These are phyloP conservation scores for Condylostylus longicornis DNA, from an alignment of 1,140 invertebrate genomes.

Conservation along the genomic window DNA sequence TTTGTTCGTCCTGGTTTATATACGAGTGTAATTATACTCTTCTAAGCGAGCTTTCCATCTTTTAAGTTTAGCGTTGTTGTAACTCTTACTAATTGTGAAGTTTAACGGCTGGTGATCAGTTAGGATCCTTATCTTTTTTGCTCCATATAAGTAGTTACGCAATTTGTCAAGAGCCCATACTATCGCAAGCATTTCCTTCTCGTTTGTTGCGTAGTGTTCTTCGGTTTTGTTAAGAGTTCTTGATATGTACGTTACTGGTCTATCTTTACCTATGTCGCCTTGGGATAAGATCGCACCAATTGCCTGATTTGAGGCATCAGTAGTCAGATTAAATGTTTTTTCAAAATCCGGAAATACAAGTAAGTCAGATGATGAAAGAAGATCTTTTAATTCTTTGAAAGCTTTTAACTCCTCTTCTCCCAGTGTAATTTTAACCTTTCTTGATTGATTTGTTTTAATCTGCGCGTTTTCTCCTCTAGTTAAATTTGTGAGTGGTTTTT, in stretches of 20 bases:
- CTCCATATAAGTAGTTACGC: slow-evolving; percentile 14
- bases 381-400: slow-evolving; percentile 29
- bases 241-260: slow-evolving; percentile 21
- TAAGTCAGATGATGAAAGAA: slow-evolving; percentile 27
- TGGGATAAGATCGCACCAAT: slow-evolving; percentile 23
- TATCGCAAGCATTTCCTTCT: slow-evolving; percentile 17
- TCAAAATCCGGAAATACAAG: slow-evolving; percentile 24
- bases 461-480: slow-evolving; percentile 4
- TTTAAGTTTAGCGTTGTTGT: slow-evolving; percentile 19
- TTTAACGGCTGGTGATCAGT: slow-evolving; percentile 27
- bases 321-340: slow-evolving; percentile 18
- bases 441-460: slow-evolving; percentile 5
- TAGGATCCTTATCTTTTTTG: slow-evolving; percentile 11
- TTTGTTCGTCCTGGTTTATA: slow-evolving; percentile 24
- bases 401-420: slow-evolving; percentile 11
- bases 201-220: slow-evolving; percentile 13
- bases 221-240: slow-evolving; percentile 20
- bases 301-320: slow-evolving; percentile 15
- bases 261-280: slow-evolving; percentile 16
- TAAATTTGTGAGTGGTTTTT: slow-evolving; percentile 5
- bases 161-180: slow-evolving; percentile 30
- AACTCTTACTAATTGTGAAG: slow-evolving; percentile 28
- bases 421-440: slow-evolving; percentile 1
- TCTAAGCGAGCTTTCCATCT: slow-evolving; percentile 21
- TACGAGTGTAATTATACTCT: slow-evolving; percentile 19